These are phyloP conservation scores for Xestia ashworthii DNA, from an alignment of 2,888 invertebrate genomes.

Conservation along the genomic window DNA sequence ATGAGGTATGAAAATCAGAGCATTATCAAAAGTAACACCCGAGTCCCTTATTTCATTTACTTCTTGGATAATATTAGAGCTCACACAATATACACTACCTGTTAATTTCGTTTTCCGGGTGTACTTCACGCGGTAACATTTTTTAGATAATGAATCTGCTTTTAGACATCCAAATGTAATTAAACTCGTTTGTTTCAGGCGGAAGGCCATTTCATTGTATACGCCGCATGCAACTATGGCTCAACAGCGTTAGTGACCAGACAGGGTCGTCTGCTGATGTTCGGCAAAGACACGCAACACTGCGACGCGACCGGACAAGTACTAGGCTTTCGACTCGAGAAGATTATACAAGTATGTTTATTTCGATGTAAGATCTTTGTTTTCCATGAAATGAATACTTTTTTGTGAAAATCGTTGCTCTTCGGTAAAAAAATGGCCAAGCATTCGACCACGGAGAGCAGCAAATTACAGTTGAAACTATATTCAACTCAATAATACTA, in stretches of 20 bases:
- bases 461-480: neutral
- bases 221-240: slow-evolving; percentile 98
- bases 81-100: no score
- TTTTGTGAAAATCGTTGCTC: neutral
- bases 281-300: slow-evolving; percentile 97
- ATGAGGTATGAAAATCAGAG: no score
- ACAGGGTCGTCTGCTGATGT: slow-evolving; percentile 97
- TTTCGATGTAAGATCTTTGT: no score
- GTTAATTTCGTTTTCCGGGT: no score
- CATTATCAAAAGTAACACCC: no score
- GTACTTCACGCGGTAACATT: no score
- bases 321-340: slow-evolving; percentile 93
- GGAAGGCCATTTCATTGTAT: slow-evolving; percentile 95
- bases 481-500: neutral
- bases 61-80: no score
- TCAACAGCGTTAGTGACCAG: slow-evolving; percentile 98
- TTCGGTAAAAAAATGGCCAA: neutral
- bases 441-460: neutral
- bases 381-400: neutral
- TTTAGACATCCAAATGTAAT: neutral
- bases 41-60: no score
- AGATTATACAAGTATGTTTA: slow-evolving; percentile 91
- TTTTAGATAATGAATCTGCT: neutral
- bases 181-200: slow-evolving; percentile 71
- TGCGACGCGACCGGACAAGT: slow-evolving; percentile 95